phyloP scores from a whole-genome alignment of 2,797 vertebrate genomes.

The Odontamblyopus lacepedii region DNA sequence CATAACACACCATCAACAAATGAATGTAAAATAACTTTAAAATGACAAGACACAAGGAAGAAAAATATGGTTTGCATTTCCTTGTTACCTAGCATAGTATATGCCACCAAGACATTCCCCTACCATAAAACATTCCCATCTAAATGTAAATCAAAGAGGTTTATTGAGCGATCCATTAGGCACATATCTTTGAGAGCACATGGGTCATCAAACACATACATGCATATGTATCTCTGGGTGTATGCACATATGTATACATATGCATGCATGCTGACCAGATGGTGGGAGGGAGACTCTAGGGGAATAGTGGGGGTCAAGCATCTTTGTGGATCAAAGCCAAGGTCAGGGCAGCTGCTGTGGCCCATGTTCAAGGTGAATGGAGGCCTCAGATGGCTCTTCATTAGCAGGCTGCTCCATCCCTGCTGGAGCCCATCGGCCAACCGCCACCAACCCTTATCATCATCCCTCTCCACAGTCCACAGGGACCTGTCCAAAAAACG shows the following conservation, averaged over 20 bases:
- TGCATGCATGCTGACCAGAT: constrained; percentile 77
- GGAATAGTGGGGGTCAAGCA: constrained; percentile 78
- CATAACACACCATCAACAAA: constrained; percentile 18
- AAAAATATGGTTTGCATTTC: background rate
- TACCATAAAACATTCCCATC: background rate
- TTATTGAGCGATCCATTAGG: constrained; percentile 5
- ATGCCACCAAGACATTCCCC: background rate
- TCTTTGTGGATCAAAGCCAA: constrained; percentile 85
- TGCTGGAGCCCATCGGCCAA: constrained; percentile 62
- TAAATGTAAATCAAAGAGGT: background rate
- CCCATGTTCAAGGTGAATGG: constrained; percentile 84
- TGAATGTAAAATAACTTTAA: constrained; percentile 47
- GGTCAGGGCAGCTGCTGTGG: constrained; percentile 81
- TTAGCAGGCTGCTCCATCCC: constrained; percentile 75
- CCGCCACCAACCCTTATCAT: constrained; percentile 52
- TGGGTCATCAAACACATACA: constrained; percentile 40
- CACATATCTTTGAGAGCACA: constrained; percentile 39
- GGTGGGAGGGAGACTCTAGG: constrained; percentile 64
- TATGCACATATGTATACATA: constrained; percentile 67
- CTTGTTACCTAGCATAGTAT: background rate
- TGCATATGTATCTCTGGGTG: constrained; percentile 63
- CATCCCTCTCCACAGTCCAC: constrained; percentile 43
- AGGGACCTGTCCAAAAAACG: constrained; percentile 61
- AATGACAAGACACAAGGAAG: background rate
- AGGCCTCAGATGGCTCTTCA: constrained; percentile 83